A percentile compares a stretch with the other conserved stretches of the same genome.
These are phyloP conservation scores for Drosophila baimaii DNA, from an alignment of 1,140 invertebrate genomes.

Conservation along the genomic window DNA sequence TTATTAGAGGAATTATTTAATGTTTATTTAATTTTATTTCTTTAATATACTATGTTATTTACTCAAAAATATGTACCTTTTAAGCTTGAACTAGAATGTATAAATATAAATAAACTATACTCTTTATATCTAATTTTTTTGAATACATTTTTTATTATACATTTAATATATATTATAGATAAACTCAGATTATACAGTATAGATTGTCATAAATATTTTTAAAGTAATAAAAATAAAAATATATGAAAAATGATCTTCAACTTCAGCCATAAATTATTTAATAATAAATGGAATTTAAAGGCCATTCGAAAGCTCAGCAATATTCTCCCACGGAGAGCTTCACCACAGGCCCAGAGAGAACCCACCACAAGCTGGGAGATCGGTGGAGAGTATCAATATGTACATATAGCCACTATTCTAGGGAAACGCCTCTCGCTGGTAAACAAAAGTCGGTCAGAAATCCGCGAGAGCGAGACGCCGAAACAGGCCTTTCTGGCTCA, in stretches of 20 bases:
- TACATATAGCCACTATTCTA: slow-evolving; percentile 1
- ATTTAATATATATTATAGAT: too few relatives aligned
- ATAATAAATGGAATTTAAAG: not conserved
- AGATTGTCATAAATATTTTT: too few relatives aligned
- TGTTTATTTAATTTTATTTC: too few relatives aligned
- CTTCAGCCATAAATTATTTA: not conserved
- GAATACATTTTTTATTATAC: too few relatives aligned
- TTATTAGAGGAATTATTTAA: too few relatives aligned
- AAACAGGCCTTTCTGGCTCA: slow-evolving; percentile 31
- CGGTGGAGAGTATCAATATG: slow-evolving; percentile 15
- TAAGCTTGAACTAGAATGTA: too few relatives aligned
- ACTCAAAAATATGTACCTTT: too few relatives aligned
- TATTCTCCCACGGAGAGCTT: not conserved
- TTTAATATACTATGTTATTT: too few relatives aligned
- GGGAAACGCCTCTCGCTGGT: slow-evolving; percentile 48
- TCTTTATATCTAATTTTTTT: too few relatives aligned
- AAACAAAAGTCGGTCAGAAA: slow-evolving; percentile 58
- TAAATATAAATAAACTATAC: too few relatives aligned
- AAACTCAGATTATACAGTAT: too few relatives aligned
- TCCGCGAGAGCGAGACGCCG: slow-evolving; percentile 8
- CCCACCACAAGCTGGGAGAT: slow-evolving; percentile 24
- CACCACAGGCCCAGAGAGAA: slow-evolving; percentile 5
- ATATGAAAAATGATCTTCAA: not conserved
- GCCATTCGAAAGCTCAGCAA: not conserved
- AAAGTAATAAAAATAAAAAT: not conserved